Conservation (phyloP, 2,113 vertebrate genomes). For the Pluvianellus socialis region DNA sequence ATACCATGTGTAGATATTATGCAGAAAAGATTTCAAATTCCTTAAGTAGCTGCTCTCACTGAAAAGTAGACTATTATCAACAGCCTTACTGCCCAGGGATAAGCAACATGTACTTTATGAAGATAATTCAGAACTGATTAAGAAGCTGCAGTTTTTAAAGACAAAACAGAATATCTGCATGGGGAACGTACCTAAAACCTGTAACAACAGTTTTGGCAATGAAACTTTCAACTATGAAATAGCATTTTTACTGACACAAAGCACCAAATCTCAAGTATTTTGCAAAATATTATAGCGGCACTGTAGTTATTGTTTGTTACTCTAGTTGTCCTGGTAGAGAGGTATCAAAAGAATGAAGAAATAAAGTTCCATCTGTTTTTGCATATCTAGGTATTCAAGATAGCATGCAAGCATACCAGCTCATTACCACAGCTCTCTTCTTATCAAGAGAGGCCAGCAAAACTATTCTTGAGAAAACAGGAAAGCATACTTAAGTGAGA, state of each 20-base stretch:
- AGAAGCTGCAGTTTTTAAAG: background rate
- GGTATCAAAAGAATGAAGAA: background rate
- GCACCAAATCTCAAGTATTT: background rate
- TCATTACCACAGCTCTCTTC: background rate
- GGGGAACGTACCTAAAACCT: background rate
- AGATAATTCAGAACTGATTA: background rate
- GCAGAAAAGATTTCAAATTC: conserved; percentile 13
- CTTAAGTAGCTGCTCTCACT: background rate
- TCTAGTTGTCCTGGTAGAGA: background rate
- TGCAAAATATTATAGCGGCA: background rate
- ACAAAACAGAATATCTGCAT: background rate
- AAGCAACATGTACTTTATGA: background rate
- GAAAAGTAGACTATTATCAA: background rate
- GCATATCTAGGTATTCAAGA: background rate
- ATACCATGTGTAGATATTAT: background rate
- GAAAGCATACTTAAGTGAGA: conserved; percentile 21
- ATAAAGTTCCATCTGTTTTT: background rate
- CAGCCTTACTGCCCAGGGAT: background rate
- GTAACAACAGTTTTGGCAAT: background rate
- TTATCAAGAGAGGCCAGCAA: conserved; percentile 41
- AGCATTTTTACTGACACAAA: background rate
- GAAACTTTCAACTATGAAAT: background rate
- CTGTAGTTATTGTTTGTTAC: background rate
- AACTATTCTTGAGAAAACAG: conserved; percentile 25
- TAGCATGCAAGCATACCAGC: background rate